Evolutionary conservation across 1,140 invertebrate genomes (phyloP).

Genomic region (Thrips palmi): DNA sequence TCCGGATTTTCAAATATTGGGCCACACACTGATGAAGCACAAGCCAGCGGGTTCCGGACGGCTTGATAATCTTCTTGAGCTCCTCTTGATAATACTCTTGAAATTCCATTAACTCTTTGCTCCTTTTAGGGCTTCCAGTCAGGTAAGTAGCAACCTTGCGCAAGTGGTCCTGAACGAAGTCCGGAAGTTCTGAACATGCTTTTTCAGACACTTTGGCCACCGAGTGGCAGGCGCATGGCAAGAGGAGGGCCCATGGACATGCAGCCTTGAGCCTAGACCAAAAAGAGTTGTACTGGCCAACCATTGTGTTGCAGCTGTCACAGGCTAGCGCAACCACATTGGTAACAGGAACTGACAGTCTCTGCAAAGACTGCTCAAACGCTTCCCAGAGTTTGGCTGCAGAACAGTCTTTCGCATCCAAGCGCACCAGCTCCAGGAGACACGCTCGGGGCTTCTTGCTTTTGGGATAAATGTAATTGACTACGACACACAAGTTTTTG

Average conservation of each 20-base stretch:
- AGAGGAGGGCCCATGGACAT: slow-evolving; percentile 16
- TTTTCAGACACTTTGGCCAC: slow-evolving; percentile 18
- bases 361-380: slow-evolving; percentile 13
- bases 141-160: slow-evolving; percentile 20
- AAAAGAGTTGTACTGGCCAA: slow-evolving; percentile 19
- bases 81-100: slow-evolving; percentile 19
- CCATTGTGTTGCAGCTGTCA: slow-evolving; percentile 22
- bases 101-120: slow-evolving; percentile 20
- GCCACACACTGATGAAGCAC: slow-evolving; percentile 21
- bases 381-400: slow-evolving; percentile 12
- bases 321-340: slow-evolving; percentile 20
- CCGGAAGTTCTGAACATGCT: slow-evolving; percentile 19
- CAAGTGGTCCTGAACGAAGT: slow-evolving; percentile 17
- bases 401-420: slow-evolving; percentile 13
- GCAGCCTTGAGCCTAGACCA: slow-evolving; percentile 16
- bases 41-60: slow-evolving; percentile 20
- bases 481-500: slow-evolving; percentile 13
- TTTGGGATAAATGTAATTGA: slow-evolving; percentile 12
- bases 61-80: slow-evolving; percentile 21
- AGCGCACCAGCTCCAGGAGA: slow-evolving; percentile 15
- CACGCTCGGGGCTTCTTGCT: slow-evolving; percentile 5
- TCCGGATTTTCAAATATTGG: slow-evolving; percentile 20
- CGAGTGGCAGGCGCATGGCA: slow-evolving; percentile 22
- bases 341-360: slow-evolving; percentile 15
- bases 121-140: slow-evolving; percentile 17